Evolutionary conservation across 2,888 invertebrate genomes (phyloP).

Genomic region (Anaspis maculata): DNA sequence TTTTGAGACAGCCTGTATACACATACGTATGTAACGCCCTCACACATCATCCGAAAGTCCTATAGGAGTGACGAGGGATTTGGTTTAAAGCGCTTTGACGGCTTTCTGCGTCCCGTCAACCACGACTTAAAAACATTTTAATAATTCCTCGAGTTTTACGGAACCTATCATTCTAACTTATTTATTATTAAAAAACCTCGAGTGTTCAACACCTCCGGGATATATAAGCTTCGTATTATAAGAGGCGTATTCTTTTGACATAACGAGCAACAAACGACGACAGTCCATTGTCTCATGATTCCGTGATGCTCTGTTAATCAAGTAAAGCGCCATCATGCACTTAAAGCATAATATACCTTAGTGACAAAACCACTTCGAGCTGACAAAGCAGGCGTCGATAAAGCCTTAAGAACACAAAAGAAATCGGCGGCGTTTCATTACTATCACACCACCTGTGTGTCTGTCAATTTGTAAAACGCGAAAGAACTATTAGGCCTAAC

Average conservation of each 20-base stretch:
- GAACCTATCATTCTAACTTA: not conserved
- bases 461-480: conserved; percentile 16
- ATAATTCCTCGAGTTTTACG: conserved; percentile 20
- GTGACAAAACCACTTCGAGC: conserved; percentile 21
- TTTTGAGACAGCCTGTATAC: too few relatives aligned
- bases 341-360: too few relatives aligned
- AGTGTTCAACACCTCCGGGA: too few relatives aligned
- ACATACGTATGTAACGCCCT: too few relatives aligned
- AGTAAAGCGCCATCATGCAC: conserved; percentile 15
- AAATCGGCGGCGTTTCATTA: conserved; percentile 11
- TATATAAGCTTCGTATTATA: too few relatives aligned
- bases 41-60: too few relatives aligned
- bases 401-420: conserved; percentile 5
- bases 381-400: conserved; percentile 10
- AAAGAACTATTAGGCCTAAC: conserved; percentile 14
- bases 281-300: conserved; percentile 3
- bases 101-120: conserved; percentile 21
- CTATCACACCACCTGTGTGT: too few relatives aligned
- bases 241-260: too few relatives aligned
- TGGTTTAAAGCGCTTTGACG: conserved; percentile 24
- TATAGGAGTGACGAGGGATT: conserved; percentile 25
- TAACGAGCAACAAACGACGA: too few relatives aligned
- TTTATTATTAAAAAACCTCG: conserved; percentile 1
- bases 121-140: conserved; percentile 25
- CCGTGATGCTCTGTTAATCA: conserved; percentile 20